phyloP scores from a whole-genome alignment of 1,140 invertebrate species.

The Venturia canescens region DNA sequence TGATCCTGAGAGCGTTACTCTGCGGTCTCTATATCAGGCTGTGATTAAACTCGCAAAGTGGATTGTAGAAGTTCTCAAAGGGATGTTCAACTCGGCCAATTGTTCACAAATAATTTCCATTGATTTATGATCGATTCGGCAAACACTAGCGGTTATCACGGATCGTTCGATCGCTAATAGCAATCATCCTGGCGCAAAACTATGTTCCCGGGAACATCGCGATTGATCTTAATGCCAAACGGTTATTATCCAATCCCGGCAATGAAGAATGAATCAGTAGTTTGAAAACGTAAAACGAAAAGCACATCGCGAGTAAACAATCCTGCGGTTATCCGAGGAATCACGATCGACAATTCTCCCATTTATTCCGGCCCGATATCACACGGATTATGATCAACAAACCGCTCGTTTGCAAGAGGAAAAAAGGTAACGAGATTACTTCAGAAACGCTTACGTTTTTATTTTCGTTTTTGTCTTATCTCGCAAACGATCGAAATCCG shows the following conservation, averaged over 20 bases:
- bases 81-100: not conserved
- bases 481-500: conserved; percentile 6
- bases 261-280: not conserved
- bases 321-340: conserved; percentile 31
- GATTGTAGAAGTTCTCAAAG: conserved; percentile 42
- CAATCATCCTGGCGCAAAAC: not conserved
- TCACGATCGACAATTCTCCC: conserved; percentile 22
- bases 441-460: conserved; percentile 20
- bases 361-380: not conserved
- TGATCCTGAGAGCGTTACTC: not conserved
- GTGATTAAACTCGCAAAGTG: not conserved
- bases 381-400: too few species aligned
- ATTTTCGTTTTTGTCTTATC: conserved; percentile 9
- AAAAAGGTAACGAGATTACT: not conserved
- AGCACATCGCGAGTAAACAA: conserved; percentile 27
- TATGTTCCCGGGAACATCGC: not conserved
- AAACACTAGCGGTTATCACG: not conserved
- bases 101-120: conserved; percentile 7
- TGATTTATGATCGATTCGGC: conserved; percentile 1
- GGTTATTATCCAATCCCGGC: not conserved
- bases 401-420: not conserved
- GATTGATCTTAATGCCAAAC: not conserved
- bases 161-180: not conserved
- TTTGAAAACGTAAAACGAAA: conserved; percentile 3
- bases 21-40: not conserved